Evolutionary conservation across 1,140 invertebrate species (phyloP).

Genomic region (Tyrophagus putrescentiae): DNA sequence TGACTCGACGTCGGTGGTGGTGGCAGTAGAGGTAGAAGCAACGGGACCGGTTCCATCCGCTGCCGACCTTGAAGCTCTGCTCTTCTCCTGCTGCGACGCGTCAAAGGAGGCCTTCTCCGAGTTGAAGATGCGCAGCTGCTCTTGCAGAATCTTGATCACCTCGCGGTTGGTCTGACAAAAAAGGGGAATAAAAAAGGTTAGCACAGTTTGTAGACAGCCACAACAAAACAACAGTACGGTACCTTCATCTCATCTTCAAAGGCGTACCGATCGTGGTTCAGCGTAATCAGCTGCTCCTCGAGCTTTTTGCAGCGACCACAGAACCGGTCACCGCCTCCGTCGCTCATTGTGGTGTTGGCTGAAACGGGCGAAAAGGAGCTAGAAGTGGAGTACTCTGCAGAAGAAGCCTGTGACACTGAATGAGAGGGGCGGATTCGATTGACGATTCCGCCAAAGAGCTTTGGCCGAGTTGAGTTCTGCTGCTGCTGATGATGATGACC

Average conservation of each 20-base stretch:
- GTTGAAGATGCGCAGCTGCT: conserved; percentile 31
- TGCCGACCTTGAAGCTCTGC: no score
- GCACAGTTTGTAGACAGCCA: background rate
- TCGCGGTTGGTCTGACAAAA: conserved; percentile 30
- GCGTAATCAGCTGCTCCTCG: conserved; percentile 27
- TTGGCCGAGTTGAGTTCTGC: background rate
- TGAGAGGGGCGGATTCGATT: conserved; percentile 8
- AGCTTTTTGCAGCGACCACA: background rate
- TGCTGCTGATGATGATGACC: background rate
- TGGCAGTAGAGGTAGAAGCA: no score
- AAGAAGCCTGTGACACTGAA: background rate
- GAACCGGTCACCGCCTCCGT: background rate
- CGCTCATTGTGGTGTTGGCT: background rate
- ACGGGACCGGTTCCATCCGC: no score
- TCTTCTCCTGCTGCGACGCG: no score
- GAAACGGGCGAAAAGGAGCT: background rate
- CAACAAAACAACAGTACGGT: background rate
- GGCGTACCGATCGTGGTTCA: conserved; percentile 29
- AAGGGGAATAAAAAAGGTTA: background rate
- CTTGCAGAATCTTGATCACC: conserved; percentile 34
- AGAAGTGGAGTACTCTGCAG: background rate
- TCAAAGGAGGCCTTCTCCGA: conserved; percentile 29
- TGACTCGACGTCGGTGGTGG: background rate
- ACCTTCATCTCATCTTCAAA: conserved; percentile 32
- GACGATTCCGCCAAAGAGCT: conserved; percentile 12